Evolutionary conservation across 2,888 invertebrate genomes (phyloP).

Genomic region (Furcula furcula): DNA sequence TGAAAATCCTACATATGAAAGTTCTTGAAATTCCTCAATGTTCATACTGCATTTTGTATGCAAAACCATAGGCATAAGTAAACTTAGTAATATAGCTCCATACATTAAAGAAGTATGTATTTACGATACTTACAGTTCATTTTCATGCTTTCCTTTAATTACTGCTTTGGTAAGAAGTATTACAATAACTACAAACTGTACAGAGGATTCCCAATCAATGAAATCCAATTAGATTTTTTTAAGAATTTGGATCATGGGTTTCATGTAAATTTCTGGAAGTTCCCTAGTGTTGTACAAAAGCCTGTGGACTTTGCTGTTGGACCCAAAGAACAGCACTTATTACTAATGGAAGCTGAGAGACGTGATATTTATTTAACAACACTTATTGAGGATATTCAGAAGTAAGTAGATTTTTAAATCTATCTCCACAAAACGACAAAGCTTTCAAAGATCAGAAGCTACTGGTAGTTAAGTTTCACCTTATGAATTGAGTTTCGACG

Average conservation of each 20-base stretch:
- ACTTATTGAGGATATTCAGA: slow-evolving; percentile 41
- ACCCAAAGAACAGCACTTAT: slow-evolving; percentile 30
- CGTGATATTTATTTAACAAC: slow-evolving; percentile 32
- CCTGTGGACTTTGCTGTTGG: slow-evolving; percentile 41
- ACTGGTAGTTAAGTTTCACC: too few relatives aligned
- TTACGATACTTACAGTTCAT: too few relatives aligned
- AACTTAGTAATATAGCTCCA: too few relatives aligned
- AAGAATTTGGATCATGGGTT: slow-evolving; percentile 27
- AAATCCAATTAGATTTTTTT: slow-evolving; percentile 36
- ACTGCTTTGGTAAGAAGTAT: slow-evolving; percentile 25
- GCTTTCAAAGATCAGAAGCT: too few relatives aligned
- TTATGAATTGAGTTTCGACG: too few relatives aligned
- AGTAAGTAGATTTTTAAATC: slow-evolving; percentile 28
- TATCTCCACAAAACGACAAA: too few relatives aligned
- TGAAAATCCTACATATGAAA: too few relatives aligned
- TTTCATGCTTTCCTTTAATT: not conserved
- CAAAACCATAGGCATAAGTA: too few relatives aligned
- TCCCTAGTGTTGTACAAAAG: slow-evolving; percentile 28
- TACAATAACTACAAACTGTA: slow-evolving; percentile 43
- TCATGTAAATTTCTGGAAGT: slow-evolving; percentile 42
- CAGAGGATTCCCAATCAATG: slow-evolving; percentile 31
- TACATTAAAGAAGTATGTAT: too few relatives aligned
- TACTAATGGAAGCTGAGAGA: slow-evolving; percentile 26
- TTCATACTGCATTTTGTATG: too few relatives aligned
- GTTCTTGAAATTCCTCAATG: too few relatives aligned